Evolutionary conservation across 2,113 vertebrate species (phyloP).

Genomic region (Aleadryas rufinucha): DNA sequence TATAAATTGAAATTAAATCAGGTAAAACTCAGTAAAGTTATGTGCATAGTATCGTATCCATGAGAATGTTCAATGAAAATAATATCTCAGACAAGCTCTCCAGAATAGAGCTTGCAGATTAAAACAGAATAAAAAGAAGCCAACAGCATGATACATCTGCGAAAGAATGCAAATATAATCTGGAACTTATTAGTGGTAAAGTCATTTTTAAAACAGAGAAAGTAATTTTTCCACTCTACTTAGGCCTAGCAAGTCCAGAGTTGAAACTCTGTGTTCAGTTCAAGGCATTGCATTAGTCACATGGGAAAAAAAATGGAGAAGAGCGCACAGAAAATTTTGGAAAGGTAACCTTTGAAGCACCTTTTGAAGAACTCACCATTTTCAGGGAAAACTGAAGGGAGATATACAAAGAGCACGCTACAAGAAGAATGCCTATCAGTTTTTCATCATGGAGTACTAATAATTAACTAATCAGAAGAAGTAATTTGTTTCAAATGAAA

Average conservation of each 20-base stretch:
- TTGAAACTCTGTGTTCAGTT: not conserved
- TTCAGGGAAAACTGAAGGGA: not conserved
- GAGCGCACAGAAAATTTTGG: not conserved
- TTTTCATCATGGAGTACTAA: not conserved
- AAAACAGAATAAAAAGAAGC: not conserved
- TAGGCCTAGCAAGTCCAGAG: not conserved
- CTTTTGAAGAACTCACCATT: not conserved
- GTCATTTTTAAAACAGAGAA: not conserved
- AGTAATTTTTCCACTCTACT: not conserved
- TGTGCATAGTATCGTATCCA: not conserved
- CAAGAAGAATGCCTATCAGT: not conserved
- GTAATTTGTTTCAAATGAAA: not conserved
- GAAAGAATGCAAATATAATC: not conserved
- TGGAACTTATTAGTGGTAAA: not conserved
- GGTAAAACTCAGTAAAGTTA: not conserved
- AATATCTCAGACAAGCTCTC: not conserved
- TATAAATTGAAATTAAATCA: not conserved
- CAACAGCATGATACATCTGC: not conserved
- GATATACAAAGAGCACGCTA: not conserved
- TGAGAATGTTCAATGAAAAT: not conserved
- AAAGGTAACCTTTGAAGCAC: not conserved
- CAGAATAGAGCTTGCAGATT: not conserved
- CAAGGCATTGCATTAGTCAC: not conserved
- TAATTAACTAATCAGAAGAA: not conserved
- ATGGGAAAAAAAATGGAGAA: not conserved